These are phyloP conservation scores for Platichthys stellatus DNA, from an alignment of 2,113 vertebrate species.

Conservation along the genomic window DNA sequence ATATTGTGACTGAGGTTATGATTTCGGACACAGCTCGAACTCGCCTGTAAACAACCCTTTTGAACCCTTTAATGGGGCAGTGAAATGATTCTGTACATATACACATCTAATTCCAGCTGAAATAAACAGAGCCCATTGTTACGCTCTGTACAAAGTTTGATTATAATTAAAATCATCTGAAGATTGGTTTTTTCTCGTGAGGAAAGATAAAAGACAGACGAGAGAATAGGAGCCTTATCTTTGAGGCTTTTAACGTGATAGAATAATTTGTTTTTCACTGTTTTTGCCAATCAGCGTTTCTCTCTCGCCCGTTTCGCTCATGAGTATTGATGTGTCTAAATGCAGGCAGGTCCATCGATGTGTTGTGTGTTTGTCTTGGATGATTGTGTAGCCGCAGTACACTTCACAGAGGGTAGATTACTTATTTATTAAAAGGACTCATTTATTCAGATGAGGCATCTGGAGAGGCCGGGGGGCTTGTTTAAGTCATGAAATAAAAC, in stretches of 20 bases:
- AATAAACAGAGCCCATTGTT: not conserved
- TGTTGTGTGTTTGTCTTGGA: constrained; percentile 46
- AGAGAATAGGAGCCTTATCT: not conserved
- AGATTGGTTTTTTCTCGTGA: not conserved
- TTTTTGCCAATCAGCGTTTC: constrained; percentile 5
- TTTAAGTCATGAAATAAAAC: constrained; percentile 65
- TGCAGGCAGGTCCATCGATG: constrained; percentile 14
- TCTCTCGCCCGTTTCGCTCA: not conserved
- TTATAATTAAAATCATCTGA: not conserved
- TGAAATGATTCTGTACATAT: too few species aligned
- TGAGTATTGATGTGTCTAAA: constrained; percentile 19
- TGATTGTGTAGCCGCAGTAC: constrained; percentile 44
- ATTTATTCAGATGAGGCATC: constrained; percentile 75
- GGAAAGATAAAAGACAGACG: not conserved
- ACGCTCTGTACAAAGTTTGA: not conserved
- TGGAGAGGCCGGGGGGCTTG: constrained; percentile 63
- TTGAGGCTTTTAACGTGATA: constrained; percentile 1
- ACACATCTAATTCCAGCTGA: not conserved
- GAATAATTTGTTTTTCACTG: constrained; percentile 26
- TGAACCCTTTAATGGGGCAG: too few species aligned
- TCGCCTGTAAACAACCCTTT: too few species aligned
- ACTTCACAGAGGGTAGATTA: constrained; percentile 70
- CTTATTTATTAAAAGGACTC: constrained; percentile 80
- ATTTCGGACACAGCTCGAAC: too few species aligned
- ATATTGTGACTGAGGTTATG: too few species aligned